Evolutionary conservation across 2,888 invertebrate species (phyloP), one percentile per base, ranked within the genome.

Genomic region (Drosophila recens): DNA sequence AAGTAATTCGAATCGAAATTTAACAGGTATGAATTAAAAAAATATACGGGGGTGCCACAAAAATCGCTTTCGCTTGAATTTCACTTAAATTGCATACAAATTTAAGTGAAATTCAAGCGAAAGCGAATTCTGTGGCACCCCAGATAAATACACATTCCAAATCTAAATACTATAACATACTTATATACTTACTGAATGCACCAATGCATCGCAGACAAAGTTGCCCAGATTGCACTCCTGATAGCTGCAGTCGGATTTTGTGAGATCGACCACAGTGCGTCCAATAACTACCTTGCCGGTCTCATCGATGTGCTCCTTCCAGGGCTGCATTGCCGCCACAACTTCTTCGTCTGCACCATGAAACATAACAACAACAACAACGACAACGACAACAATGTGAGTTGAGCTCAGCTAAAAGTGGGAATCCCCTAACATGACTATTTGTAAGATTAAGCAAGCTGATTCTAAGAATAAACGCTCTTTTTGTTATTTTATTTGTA

Each of bases 141-240:
- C 17, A 17, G 17, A 17, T 17, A 17, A 17, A 17, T 17, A 17
- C 17, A 17, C 17, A 17, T 17, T 17, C 17, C 17, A 17, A 17
- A 1, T 1, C 1, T 17, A 1, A 17, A 17, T 17, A 17, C n/a
- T n/a, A n/a, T n/a, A n/a, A n/a, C n/a, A n/a, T n/a, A n/a, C n/a
- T n/a, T 17, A 17, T 17, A 17, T 17, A 38, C 94, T 92, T 91
- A 96, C 96, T 63, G 94, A 88, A 86, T 95, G 93, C 71, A 96
- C 93, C 93, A 95, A 95, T 0, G 96, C 95, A 75, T 97, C 96
- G 36, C 96, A 94, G 56, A 96, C 93, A 30, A 96, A 94, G 90
- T 95, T 95, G 30, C 96, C 97, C 52, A 97, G 91, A 83, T 95
- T 96, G 84, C 97, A 97, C 91, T 97, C 97, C 0, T 85, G 87